Conservation (phyloP, 1,140 invertebrate species). For the Drosophila pseudoobscura region DNA sequence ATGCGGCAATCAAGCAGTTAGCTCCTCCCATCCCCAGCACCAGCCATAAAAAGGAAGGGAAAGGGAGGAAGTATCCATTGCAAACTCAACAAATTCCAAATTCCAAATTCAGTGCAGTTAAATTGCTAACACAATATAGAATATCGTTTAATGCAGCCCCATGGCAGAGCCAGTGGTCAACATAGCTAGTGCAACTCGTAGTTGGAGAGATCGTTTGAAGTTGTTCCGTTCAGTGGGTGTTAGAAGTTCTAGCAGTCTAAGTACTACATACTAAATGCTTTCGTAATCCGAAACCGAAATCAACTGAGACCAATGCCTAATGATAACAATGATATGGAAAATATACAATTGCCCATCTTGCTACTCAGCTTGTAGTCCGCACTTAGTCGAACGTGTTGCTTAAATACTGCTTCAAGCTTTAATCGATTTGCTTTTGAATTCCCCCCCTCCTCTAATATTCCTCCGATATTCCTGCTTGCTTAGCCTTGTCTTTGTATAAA, state of each 20-base stretch:
- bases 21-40: slow-evolving; percentile 26
- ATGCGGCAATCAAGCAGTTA: slow-evolving; percentile 23
- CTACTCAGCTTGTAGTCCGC: slow-evolving; percentile 49
- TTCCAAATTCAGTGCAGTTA: slow-evolving; percentile 24
- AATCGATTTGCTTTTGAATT: slow-evolving; percentile 42
- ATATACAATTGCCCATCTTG: slow-evolving; percentile 25
- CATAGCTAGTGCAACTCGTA: slow-evolving; percentile 46
- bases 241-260: slow-evolving; percentile 49
- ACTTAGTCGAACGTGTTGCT: slow-evolving; percentile 43
- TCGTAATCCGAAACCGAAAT: slow-evolving; percentile 36
- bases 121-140: slow-evolving; percentile 27
- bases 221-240: slow-evolving; percentile 42
- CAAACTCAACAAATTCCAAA: slow-evolving; percentile 32
- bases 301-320: slow-evolving; percentile 32
- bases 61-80: slow-evolving; percentile 22
- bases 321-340: slow-evolving; percentile 20
- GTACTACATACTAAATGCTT: slow-evolving; percentile 45
- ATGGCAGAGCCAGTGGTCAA: slow-evolving; percentile 20
- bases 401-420: slow-evolving; percentile 57
- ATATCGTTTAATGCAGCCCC: slow-evolving; percentile 18
- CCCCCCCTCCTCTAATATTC: slow-evolving; percentile 22
- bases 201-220: slow-evolving; percentile 38
- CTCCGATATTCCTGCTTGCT: slow-evolving; percentile 45
- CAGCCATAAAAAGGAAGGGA: slow-evolving; percentile 15
- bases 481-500: slow-evolving; percentile 27